Conservation (phyloP, 64 coral and sea anemone genomes). For the Stichodactyla mertensii region DNA sequence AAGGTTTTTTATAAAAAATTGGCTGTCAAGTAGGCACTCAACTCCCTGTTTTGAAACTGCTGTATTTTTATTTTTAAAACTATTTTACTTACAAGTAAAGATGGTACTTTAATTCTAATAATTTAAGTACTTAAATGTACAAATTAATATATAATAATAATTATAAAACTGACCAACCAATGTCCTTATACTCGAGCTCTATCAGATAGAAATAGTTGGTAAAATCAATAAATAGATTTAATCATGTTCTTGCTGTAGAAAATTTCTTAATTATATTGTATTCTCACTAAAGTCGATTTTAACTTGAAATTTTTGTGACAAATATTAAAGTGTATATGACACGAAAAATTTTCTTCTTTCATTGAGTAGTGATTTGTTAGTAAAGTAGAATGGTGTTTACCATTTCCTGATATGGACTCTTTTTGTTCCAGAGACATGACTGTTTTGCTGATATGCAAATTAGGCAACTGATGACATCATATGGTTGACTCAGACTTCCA, state of each 20-base stretch:
- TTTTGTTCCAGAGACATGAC: too few species aligned
- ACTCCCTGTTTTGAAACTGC: not conserved
- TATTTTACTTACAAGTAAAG: not conserved
- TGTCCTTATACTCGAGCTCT: not conserved
- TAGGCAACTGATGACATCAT: too few species aligned
- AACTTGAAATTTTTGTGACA: not conserved
- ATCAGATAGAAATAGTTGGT: not conserved
- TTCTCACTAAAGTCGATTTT: not conserved
- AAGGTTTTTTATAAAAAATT: too few species aligned
- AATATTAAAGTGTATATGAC: too few species aligned
- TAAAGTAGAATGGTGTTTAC: too few species aligned
- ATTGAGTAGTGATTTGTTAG: too few species aligned
- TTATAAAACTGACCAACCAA: not conserved
- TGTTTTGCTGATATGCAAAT: too few species aligned
- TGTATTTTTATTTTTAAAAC: not conserved
- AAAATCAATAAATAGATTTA: constrained; percentile 16
- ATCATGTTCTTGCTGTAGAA: constrained; percentile 9
- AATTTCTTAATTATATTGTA: not conserved
- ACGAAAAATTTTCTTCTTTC: too few species aligned
- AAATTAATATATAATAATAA: not conserved
- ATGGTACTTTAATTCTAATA: not conserved
- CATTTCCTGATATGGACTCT: too few species aligned
- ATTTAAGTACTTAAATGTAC: not conserved
- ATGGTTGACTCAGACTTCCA: too few species aligned
- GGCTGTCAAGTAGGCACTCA: too few species aligned